A percentile compares a stretch with the other conserved stretches of the same genome.
Evolutionary conservation across 1,140 invertebrate species (phyloP).

Genomic region (Tribolium madens): DNA sequence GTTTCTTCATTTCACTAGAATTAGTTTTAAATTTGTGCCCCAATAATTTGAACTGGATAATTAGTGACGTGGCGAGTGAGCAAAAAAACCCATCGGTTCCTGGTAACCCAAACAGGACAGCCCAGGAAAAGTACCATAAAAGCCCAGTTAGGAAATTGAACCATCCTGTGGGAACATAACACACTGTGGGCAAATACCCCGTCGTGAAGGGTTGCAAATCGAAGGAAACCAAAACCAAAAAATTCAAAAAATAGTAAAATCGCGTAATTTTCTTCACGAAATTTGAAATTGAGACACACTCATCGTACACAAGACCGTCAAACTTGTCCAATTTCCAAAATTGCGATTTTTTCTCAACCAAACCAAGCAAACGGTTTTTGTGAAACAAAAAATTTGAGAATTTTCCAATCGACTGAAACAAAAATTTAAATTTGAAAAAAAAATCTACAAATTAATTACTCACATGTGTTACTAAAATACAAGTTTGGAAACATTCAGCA

Average conservation of each 20-base stretch:
- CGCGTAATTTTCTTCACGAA: neutral
- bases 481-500: neutral
- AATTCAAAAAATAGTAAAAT: neutral
- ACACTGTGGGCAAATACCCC: neutral
- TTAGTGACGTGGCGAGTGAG: neutral
- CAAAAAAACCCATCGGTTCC: neutral
- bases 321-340: neutral
- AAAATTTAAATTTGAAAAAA: no score
- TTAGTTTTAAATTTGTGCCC: neutral
- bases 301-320: neutral
- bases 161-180: neutral
- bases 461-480: neutral
- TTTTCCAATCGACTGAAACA: neutral
- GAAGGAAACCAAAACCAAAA: neutral
- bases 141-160: neutral
- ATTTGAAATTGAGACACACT: neutral
- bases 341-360: neutral
- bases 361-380: neutral
- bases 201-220: neutral
- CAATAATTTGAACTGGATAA: neutral
- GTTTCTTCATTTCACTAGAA: neutral
- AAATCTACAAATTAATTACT: neutral
- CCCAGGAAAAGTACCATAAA: neutral
- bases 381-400: neutral
- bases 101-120: neutral